Evolutionary conservation across 2,888 invertebrate genomes (phyloP), one percentile per base, ranked within the genome.

Genomic region (Autographa pulchrina): DNA sequence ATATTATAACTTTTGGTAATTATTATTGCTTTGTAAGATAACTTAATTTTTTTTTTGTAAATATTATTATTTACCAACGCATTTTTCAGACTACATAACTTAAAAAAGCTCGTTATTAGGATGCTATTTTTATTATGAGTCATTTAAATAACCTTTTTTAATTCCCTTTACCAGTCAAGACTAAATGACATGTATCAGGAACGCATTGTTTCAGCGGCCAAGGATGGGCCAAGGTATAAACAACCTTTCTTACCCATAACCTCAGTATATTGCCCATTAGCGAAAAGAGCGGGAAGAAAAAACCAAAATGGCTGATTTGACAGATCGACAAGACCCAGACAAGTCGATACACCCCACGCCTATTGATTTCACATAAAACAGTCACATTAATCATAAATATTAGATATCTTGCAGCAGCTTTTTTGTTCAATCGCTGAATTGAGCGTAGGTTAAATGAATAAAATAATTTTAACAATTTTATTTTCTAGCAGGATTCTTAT

Each of bases 321-420:
- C 82, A 77, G 69, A 18, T 41, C 62, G 73, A 69, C 67, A 70
- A 62, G 65, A 69, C 62, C 62, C 70, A 67, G 64, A 61, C 62
- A 66, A 54, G 60, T n/a, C n/a, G n/a, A 54, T 54, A 54, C n/a
- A 62, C 63, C 66, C 59, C 48, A 31, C 38, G 58, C 65, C 64
- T 90, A 90, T 90, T 88, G 90, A 90, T 91, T 91, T 90, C 83
- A 82, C 88, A 88, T 91, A 90, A 89, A 88, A 79, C 79, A 31
- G 72, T 75, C 77, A 52, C 72, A 86, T 89, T 89, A 88, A 91
- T 90, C 88, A 88, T 86, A 43, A 43, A 43, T 43, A 80, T 68
- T 72, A 62, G 52, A 70, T 68, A 71, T 68, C 75, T 66, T 78
- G 70, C 73, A 78, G 80, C 80, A 78, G 75, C 11, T 72, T 62